phyloP scores from a whole-genome alignment of 2,113 vertebrate genomes.

The Rhabdomys dilectus region DNA sequence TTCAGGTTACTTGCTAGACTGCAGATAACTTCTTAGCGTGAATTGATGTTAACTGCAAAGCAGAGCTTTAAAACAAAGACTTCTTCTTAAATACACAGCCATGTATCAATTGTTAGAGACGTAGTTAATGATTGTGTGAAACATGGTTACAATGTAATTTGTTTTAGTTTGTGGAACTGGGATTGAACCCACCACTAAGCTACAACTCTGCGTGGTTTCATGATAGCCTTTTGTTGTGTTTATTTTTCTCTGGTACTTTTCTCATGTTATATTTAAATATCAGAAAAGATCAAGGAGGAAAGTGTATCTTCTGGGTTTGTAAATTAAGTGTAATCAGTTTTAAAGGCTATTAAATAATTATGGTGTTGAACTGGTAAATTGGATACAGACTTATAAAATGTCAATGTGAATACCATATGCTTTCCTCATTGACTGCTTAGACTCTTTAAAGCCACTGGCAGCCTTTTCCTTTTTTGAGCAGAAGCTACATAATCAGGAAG shows the following conservation, averaged over 20 bases:
- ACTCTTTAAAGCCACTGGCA: conserved; percentile 38
- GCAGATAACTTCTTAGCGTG: not conserved
- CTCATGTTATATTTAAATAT: conserved; percentile 51
- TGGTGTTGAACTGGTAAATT: conserved; percentile 23
- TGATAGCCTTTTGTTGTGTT: not conserved
- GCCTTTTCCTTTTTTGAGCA: not conserved
- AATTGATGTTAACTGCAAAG: conserved; percentile 21
- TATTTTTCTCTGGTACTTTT: conserved; percentile 16
- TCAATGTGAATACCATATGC: not conserved
- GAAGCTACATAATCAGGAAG: conserved; percentile 1
- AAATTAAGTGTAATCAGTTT: not conserved
- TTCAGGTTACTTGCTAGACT: not conserved
- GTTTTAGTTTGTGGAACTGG: not conserved
- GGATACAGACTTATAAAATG: conserved; percentile 39
- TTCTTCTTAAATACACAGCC: not conserved
- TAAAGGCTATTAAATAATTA: conserved; percentile 32
- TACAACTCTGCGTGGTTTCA: not conserved
- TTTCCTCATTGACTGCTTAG: not conserved
- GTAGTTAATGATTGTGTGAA: conserved; percentile 53
- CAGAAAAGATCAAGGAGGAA: conserved; percentile 44
- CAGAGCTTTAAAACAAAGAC: conserved; percentile 24
- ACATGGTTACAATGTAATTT: not conserved
- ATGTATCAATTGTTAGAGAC: conserved; percentile 22
- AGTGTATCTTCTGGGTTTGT: conserved; percentile 49
- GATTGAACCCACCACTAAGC: not conserved